Percentiles rank a stretch among this genome's conserved stretches.
phyloP scores from a whole-genome alignment of 2,113 vertebrate genomes.

The Synodontis membranacea region DNA sequence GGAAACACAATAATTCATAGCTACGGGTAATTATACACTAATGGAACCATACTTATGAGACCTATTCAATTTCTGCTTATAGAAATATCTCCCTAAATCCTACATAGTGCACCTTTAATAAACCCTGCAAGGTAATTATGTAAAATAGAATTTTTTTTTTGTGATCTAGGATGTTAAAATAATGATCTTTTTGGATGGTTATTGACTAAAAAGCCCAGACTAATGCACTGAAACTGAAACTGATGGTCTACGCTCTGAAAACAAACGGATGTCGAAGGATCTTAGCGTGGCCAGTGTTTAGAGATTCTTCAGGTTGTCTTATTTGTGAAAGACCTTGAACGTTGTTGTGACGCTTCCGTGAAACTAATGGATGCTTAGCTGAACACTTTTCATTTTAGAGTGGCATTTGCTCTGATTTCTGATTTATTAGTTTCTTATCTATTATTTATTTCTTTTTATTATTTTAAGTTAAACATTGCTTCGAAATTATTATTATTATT shows the following conservation, averaged over 20 bases:
- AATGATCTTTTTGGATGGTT: not conserved
- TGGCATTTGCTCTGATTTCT: too few species aligned
- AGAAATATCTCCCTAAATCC: too few species aligned
- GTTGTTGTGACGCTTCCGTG: not conserved
- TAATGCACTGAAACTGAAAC: not conserved
- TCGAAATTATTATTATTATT: too few species aligned
- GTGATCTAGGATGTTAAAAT: not conserved
- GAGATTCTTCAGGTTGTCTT: not conserved
- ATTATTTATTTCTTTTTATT: not conserved
- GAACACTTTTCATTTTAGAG: not conserved
- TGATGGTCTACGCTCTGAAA: not conserved
- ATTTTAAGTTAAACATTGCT: too few species aligned
- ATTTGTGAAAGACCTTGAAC: not conserved
- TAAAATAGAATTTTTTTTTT: not conserved
- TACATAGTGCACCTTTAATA: too few species aligned
- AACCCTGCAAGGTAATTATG: not conserved
- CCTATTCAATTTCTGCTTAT: too few species aligned
- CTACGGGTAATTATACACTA: too few species aligned
- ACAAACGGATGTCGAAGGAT: not conserved
- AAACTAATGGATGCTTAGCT: not conserved
- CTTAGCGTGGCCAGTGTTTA: not conserved
- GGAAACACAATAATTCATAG: too few species aligned
- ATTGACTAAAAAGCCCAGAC: not conserved
- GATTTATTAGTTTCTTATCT: not conserved
- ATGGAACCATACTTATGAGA: too few species aligned